These are phyloP conservation scores for Dromaius novaehollandiae DNA, from an alignment of 2,113 vertebrate genomes.

Conservation along the genomic window DNA sequence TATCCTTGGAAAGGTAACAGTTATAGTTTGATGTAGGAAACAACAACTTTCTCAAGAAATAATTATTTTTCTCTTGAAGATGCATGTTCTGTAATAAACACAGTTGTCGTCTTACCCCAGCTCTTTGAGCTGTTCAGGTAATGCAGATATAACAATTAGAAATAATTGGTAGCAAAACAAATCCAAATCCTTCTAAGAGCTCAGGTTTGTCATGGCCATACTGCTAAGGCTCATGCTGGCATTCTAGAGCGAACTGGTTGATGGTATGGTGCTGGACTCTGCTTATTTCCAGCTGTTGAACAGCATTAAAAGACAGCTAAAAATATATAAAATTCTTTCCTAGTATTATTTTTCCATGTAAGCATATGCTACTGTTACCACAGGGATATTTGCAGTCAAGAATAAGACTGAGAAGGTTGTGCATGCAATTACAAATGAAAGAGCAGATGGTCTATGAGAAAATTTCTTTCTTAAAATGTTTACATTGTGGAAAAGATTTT, in stretches of 20 bases:
- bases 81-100: background rate
- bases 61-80: background rate
- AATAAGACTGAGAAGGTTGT: constrained; percentile 38
- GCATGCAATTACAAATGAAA: background rate
- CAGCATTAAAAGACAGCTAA: constrained; percentile 57
- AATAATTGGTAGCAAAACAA: background rate
- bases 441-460: constrained; percentile 28
- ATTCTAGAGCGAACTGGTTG: background rate
- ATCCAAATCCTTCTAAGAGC: background rate
- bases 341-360: constrained; percentile 62
- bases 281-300: constrained; percentile 61
- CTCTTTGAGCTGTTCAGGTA: background rate
- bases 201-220: background rate
- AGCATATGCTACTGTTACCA: constrained; percentile 26
- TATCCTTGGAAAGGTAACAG: background rate
- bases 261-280: background rate
- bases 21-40: background rate
- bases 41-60: background rate
- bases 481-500: background rate
- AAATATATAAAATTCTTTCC: constrained; percentile 71
- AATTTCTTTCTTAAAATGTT: background rate
- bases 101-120: background rate
- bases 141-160: background rate
- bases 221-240: background rate
- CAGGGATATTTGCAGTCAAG: constrained; percentile 30